Evolutionary conservation across 2,797 vertebrate genomes (phyloP), one percentile per base, ranked within the genome.

Genomic region (Fistularia commersonii): DNA sequence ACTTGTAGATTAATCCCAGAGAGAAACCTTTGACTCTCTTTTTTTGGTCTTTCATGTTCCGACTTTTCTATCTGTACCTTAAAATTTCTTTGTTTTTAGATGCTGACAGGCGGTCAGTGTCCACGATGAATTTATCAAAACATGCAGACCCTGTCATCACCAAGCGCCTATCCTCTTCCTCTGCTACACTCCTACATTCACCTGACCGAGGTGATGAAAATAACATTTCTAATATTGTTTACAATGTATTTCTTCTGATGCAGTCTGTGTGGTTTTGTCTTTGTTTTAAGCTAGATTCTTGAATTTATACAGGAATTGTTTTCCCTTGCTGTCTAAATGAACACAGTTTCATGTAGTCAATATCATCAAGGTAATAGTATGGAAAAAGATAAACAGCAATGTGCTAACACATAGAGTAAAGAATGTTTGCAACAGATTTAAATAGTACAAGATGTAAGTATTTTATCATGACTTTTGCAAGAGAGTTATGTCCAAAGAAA

Each of bases 81-180:
- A 41, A n/a, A 3, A 35, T 59, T 6, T 36, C 32, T 58, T 56
- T 67, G 36, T 66, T 57, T 64, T 84, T 91, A 99, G 97, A 98
- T 93, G 89, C 91, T 85, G 95, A 95, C 86, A 94, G 97, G 88
- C 84, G 95, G 45, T 96, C 96, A 66, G 91, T 97, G 86, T 99
- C 97, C 86, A 98, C 97, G 63, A 92, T 97, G 91, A 99, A 99
- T 89, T 92, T 99, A 86, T 95, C 94, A 89, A 98, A 96, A 91
- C 94, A 96, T 78, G 82, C 91, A 71, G 96, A 98, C 85, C 92
- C 94, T 47, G 90, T 98, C 81, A 97, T 99, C 88, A 97, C 90
- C 90, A 99, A 99, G 91, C 93, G 97, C 80, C 93, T 98, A 72
- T 98, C 97, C 64, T 93, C 86, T 40, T 98, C 97, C 78, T 99